phyloP scores from a whole-genome alignment of 2,797 vertebrate species.

The Chloroceryle inda region DNA sequence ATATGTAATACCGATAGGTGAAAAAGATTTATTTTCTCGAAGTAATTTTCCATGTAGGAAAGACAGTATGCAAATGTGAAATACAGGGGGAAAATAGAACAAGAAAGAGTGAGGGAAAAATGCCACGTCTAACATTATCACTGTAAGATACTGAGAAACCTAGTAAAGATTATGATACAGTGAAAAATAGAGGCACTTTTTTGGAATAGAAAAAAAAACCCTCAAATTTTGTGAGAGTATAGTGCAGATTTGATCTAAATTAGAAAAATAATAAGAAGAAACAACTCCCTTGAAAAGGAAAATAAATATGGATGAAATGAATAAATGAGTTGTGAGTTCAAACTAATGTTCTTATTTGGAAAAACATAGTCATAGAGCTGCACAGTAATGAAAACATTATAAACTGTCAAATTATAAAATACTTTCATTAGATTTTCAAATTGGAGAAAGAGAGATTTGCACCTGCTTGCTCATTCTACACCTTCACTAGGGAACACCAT shows the following conservation, averaged over 20 bases:
- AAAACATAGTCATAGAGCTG: not conserved
- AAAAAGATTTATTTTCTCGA: not conserved
- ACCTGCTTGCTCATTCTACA: not conserved
- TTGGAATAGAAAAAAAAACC: not conserved
- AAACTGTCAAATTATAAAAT: not conserved
- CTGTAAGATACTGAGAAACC: not conserved
- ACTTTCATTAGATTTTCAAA: not conserved
- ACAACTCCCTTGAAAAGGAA: not conserved
- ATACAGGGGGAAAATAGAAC: not conserved
- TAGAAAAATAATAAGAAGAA: not conserved
- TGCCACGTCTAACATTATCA: not conserved
- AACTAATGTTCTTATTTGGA: not conserved
- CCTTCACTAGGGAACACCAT: not conserved
- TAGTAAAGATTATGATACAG: not conserved
- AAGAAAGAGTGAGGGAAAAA: not conserved
- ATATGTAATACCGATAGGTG: not conserved
- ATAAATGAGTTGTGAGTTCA: not conserved
- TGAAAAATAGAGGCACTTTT: not conserved
- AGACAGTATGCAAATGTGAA: not conserved
- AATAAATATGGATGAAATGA: not conserved
- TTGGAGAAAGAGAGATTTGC: not conserved
- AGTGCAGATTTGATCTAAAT: not conserved
- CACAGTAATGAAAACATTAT: not conserved
- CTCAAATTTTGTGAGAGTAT: not conserved
- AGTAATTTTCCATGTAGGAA: not conserved